Evolutionary conservation across 2,113 vertebrate species (phyloP), one percentile per base, ranked within the genome.

Genomic region (Epinephelus cyanopodus): DNA sequence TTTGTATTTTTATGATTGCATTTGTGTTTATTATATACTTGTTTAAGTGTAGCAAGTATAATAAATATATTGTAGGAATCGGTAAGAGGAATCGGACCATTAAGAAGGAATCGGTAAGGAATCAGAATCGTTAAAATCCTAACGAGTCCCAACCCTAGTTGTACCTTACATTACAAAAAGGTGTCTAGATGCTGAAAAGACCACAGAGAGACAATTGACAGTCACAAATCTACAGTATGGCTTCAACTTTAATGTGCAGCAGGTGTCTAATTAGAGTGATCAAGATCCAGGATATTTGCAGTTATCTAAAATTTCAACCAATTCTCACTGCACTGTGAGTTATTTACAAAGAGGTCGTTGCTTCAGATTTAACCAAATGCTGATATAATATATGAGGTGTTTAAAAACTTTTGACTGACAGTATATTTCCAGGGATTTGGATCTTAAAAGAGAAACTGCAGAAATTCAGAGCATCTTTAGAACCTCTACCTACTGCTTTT

Each of bases 401-500:
- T 78, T 9, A 50, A 25, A 79, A 67, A 80, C 81, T 70, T 86
- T 62, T 79, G 74, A 88, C 19, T 79, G 70, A 77, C 83, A 77
- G 60, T 54, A 10, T 64, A 52, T 72, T 74, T 81, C 33, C 50
- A 15, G 53, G n/a, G 54, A 77, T 67, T 15, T 23, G 2, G 45
- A 21, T 62, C 25, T 53, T 60, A 42, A 60, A 65, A 63, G 29
- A 83, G 17, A 63, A 76, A 73, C 61, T 63, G 66, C 12, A 58
- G 42, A 74, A 37, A 60, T 66, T 53, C 33, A 56, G 52, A 60
- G 33, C 45, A 14, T 76, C 66, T 79, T 76, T 60, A 64, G 67
- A 77, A 81, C 64, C 25, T 75, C 65, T 76, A 64, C 75, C 80
- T 84, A 81, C 87, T 82, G 70, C 83, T 82, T 84, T 72, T 89